Evolutionary conservation across 2,888 invertebrate species (phyloP), one percentile per base, ranked within the genome.

Genomic region (Synergus laeviventris): DNA sequence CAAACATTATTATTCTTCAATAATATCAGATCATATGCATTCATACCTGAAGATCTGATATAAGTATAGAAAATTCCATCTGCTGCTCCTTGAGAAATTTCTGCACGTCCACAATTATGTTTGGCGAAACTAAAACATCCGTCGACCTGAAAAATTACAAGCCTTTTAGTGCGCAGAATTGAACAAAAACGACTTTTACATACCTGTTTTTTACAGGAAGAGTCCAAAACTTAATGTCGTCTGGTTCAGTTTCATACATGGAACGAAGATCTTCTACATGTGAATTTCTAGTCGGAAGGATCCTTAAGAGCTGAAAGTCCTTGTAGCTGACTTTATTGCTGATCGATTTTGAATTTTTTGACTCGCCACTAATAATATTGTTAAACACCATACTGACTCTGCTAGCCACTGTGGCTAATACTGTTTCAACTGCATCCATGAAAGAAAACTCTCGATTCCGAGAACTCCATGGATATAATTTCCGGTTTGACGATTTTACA

Each of bases 71-170:
- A 81, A 93, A 95, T 73, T 94, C 92, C 45, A 96, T 94, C 60
- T 92, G 92, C 79, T 93, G 92, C 16, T 94, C 93, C 77, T 92
- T 92, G 5, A 96, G 91, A 85, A 93, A 93, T 60, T 93, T 92
- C 84, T 93, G 93, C 4, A 94, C 91, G 75, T 94, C 93, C 3
- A 87, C 87, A 2, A 94, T 90, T 76, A 95, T 92, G 78, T 93
- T 93, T 1, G 96, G 95, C 0, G 96, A 94, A 14, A 96, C 94
- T 73, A 96, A 92, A 5, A 97, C 91, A 87, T 97, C 96, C 0
- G 94, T 94, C 7, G 94, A 84, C 78, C 90, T 90, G 36, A 66
- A 83, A 83, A 83, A 75, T 60, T 18, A 18, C 64, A 73, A 66
- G 16, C 39, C 5, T 42, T 74, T 31, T 31, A 31, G 31, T 31